Base-by-base conservation (phyloP, 2,888 invertebrate species). In the Oegoconia quadripuncta region DNA sequence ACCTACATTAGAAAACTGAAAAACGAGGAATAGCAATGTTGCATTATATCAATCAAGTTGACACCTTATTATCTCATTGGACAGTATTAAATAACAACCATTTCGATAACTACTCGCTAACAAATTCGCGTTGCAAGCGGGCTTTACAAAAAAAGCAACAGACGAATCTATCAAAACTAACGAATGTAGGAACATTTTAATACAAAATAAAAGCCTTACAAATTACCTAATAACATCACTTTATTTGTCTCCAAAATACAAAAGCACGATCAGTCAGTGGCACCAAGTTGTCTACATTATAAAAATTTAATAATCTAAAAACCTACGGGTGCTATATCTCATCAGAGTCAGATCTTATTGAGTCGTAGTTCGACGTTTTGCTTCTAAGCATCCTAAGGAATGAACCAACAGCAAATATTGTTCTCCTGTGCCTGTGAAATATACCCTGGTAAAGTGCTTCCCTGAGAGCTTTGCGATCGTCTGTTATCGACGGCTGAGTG, bases 391-490 rank as follows among this genome's bases (percentile, higher is more conserved):
- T 93, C 50, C 93, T 89, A 42, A 93, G 81, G 69, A 93, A 93
- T 32, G 93, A 93, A 34, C 93, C 93, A 38, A 93, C 89, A 5
- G 93, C 93, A 67, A 93, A 93, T 55, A 93, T 93, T 44, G 93
- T 93, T 65, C 93, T 88, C 49, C 93, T 86, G 77, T 93, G 93
- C 52, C 93, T 90, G 83, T 93, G 93, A 73, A 93, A 92, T 67
- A 93, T 93, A 74, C 93, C 93, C 78, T 93, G 92, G 72, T 93
- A 93, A 55, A 93, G 81, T 45, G 93, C 93, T 69, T 93, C 93
- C 48, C 93, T 84, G 47, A 92, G 68, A 33, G 93, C 92, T 74
- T 93, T 93, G 52, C 93, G 78, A 69, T 91, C 90, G 58, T 91
- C 91, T 4, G 79, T 68, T 44, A 83, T 86, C 15, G 84, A 77